Evolutionary conservation across 1,140 invertebrate species (phyloP).

Genomic region (Riptortus pedestris): DNA sequence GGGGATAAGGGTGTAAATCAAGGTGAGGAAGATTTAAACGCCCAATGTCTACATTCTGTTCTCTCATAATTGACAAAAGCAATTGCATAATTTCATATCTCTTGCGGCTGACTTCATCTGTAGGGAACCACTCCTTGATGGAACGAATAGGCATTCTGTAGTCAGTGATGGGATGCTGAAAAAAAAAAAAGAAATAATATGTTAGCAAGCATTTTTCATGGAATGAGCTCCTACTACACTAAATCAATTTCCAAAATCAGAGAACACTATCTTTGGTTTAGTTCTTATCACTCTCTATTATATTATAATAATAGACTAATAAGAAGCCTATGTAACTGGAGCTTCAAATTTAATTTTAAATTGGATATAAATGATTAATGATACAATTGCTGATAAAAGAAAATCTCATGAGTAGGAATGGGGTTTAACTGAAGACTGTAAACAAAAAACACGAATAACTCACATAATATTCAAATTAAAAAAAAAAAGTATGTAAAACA

Average conservation of each 20-base stretch:
- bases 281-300: no score
- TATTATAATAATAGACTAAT: no score
- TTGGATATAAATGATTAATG: no score
- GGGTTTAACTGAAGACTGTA: no score
- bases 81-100: constrained; percentile 66
- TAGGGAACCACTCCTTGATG: constrained; percentile 60
- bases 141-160: constrained; percentile 64
- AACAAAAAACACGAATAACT: no score
- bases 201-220: constrained; percentile 9
- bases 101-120: constrained; percentile 63
- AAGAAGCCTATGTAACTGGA: no score
- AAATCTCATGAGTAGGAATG: no score
- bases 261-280: background rate
- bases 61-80: constrained; percentile 56
- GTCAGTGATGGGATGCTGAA: constrained; percentile 59
- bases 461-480: no score
- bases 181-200: constrained; percentile 36
- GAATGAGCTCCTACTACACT: background rate
- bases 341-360: no score
- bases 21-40: constrained; percentile 38
- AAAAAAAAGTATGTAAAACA: no score
- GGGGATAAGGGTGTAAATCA: constrained; percentile 36
- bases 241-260: background rate
- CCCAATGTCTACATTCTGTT: constrained; percentile 37
- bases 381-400: no score